Evolutionary conservation across 2,797 vertebrate genomes (phyloP).

Genomic region (Staurois parvus): DNA sequence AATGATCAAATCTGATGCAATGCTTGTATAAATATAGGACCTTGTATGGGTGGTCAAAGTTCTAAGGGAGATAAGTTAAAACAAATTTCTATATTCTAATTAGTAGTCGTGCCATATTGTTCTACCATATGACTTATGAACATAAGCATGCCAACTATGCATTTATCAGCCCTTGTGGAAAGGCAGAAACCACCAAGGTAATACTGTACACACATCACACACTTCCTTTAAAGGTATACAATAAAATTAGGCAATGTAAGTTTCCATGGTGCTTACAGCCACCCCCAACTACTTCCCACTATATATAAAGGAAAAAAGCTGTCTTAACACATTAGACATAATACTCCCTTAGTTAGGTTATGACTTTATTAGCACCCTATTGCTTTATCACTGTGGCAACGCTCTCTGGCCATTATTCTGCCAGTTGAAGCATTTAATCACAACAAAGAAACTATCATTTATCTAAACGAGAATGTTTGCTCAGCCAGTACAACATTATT

Average conservation of each 20-base stretch:
- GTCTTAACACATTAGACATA: not conserved
- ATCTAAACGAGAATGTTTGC: slow-evolving; percentile 45
- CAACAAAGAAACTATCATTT: slow-evolving; percentile 61
- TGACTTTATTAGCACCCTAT: slow-evolving; percentile 49
- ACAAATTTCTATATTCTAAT: too few relatives aligned
- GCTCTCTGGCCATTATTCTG: slow-evolving; percentile 44
- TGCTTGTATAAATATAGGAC: too few relatives aligned
- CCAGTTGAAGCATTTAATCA: slow-evolving; percentile 57
- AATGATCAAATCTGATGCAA: too few relatives aligned
- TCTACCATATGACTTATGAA: not conserved
- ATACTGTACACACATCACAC: not conserved
- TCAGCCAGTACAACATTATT: slow-evolving; percentile 14
- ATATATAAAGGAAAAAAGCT: not conserved
- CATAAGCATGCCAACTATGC: not conserved
- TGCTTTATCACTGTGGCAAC: slow-evolving; percentile 59
- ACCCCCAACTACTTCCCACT: not conserved
- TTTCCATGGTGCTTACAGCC: not conserved
- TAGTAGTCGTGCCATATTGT: not conserved
- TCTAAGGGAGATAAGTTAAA: too few relatives aligned
- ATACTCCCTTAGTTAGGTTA: slow-evolving; percentile 39
- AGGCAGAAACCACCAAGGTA: too few relatives aligned
- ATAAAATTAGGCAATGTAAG: not conserved
- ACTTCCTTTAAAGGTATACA: not conserved
- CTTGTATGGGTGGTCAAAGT: too few relatives aligned
- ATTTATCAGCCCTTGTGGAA: too few relatives aligned